Evolutionary conservation across 2,797 vertebrate species (phyloP).

Genomic region (Gadopsis marmoratus): DNA sequence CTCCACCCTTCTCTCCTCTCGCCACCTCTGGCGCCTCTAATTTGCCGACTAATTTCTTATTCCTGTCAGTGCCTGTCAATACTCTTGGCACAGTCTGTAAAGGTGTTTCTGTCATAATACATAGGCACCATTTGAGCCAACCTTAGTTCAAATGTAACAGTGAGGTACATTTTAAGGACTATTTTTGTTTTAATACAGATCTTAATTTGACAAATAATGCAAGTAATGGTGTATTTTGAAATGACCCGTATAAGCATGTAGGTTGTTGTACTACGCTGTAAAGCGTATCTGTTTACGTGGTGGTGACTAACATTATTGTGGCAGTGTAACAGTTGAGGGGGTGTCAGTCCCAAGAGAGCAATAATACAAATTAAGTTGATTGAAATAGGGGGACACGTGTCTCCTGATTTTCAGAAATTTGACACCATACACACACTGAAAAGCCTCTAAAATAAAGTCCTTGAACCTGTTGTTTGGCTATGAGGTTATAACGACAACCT

Average conservation of each 20-base stretch:
- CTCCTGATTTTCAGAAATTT: slow-evolving; percentile 38
- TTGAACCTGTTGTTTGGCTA: slow-evolving; percentile 55
- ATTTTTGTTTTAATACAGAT: not conserved
- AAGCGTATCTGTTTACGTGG: slow-evolving; percentile 4
- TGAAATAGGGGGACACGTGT: slow-evolving; percentile 40
- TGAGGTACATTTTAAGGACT: not conserved
- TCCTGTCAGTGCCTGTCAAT: slow-evolving; percentile 39
- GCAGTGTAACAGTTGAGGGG: slow-evolving; percentile 44
- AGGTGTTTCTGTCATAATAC: slow-evolving; percentile 14
- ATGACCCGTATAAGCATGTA: not conserved
- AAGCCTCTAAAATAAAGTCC: slow-evolving; percentile 25
- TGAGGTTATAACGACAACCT: slow-evolving; percentile 46
- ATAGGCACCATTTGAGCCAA: not conserved
- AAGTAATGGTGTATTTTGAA: not conserved
- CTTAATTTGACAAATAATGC: not conserved
- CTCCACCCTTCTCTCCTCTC: slow-evolving; percentile 38
- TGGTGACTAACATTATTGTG: slow-evolving; percentile 2
- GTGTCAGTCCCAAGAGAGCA: slow-evolving; percentile 54
- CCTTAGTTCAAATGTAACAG: not conserved
- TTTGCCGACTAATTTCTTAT: slow-evolving; percentile 54
- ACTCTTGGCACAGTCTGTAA: not conserved
- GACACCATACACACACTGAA: slow-evolving; percentile 25
- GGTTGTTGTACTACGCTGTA: not conserved
- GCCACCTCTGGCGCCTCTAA: slow-evolving; percentile 47
- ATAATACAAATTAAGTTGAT: slow-evolving; percentile 57